Percentiles rank a stretch among this genome's conserved stretches.
Evolutionary conservation across 2,888 invertebrate species (phyloP).

Genomic region (Pteria penguin): DNA sequence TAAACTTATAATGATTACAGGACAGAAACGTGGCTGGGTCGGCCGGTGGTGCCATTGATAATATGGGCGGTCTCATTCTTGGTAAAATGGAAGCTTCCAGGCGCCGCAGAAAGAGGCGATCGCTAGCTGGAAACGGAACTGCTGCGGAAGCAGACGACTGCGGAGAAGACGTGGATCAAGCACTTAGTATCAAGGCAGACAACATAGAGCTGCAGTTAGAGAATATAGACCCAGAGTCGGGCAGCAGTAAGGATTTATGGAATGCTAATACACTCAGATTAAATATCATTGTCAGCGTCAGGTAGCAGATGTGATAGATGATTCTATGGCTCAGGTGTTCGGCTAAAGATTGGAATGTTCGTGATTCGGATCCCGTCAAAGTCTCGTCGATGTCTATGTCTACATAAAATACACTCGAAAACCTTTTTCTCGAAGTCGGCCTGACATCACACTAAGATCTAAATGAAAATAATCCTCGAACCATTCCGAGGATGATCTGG

Average conservation of each 20-base stretch:
- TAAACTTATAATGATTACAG: conserved; percentile 27
- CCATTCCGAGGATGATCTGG: no score
- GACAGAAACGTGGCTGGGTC: conserved; percentile 56
- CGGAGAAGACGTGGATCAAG: conserved; percentile 31
- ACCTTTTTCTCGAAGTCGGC: no score
- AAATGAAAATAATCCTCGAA: no score
- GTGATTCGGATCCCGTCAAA: no score
- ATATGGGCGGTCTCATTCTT: conserved; percentile 56
- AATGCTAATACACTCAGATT: no score
- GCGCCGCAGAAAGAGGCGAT: conserved; percentile 14
- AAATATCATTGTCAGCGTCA: no score
- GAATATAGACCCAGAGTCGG: conserved; percentile 26
- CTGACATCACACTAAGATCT: no score
- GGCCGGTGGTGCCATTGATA: conserved; percentile 53
- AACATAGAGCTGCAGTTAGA: conserved; percentile 22
- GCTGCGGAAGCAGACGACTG: conserved; percentile 4
- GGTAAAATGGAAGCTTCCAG: conserved; percentile 56
- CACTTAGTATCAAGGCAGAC: conserved; percentile 6
- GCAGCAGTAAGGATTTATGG: not conserved
- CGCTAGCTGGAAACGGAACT: conserved; percentile 16
- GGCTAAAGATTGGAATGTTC: no score
- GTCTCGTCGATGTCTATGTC: no score
- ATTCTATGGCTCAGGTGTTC: no score
- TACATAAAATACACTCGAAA: no score
- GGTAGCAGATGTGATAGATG: no score